A percentile compares a stretch with the other conserved stretches of the same genome.
These are phyloP conservation scores for Cataglyphis altisquamis DNA, from an alignment of 2,888 invertebrate species.

Conservation along the genomic window DNA sequence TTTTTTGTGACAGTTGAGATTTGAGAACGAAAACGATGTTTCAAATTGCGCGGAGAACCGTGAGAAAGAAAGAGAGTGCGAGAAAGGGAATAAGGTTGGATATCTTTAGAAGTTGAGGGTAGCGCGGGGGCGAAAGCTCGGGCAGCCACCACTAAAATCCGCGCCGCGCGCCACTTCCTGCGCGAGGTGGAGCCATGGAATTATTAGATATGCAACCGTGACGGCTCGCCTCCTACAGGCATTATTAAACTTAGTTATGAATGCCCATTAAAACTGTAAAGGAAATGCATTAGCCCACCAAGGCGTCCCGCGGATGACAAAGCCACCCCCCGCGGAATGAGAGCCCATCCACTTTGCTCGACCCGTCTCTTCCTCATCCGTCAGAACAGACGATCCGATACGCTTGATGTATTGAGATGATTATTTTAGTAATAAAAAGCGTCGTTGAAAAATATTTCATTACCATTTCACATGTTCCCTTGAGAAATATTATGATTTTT, in stretches of 20 bases:
- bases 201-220: slow-evolving; percentile 84
- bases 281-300: slow-evolving; percentile 85
- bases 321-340: slow-evolving; percentile 77
- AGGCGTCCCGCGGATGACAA: slow-evolving; percentile 76
- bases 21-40: background rate
- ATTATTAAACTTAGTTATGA: slow-evolving; percentile 86
- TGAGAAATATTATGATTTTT: background rate
- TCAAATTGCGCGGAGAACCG: slow-evolving; percentile 8
- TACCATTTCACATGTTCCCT: background rate
- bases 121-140: slow-evolving; percentile 59
- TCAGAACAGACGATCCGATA: slow-evolving; percentile 63
- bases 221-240: slow-evolving; percentile 81
- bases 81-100: slow-evolving; percentile 60
- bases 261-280: slow-evolving; percentile 86
- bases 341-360: slow-evolving; percentile 77
- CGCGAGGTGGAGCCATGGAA: slow-evolving; percentile 76
- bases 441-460: slow-evolving; percentile 11
- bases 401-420: slow-evolving; percentile 53
- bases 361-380: slow-evolving; percentile 34
- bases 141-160: slow-evolving; percentile 74
- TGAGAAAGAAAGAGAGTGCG: slow-evolving; percentile 51
- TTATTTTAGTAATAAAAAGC: background rate
- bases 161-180: slow-evolving; percentile 78
- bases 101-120: slow-evolving; percentile 48
- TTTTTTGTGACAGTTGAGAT: background rate